Evolutionary conservation across 2,888 invertebrate genomes (phyloP), one percentile per base, ranked within the genome.

Genomic region (Taphrorychus bicolor): DNA sequence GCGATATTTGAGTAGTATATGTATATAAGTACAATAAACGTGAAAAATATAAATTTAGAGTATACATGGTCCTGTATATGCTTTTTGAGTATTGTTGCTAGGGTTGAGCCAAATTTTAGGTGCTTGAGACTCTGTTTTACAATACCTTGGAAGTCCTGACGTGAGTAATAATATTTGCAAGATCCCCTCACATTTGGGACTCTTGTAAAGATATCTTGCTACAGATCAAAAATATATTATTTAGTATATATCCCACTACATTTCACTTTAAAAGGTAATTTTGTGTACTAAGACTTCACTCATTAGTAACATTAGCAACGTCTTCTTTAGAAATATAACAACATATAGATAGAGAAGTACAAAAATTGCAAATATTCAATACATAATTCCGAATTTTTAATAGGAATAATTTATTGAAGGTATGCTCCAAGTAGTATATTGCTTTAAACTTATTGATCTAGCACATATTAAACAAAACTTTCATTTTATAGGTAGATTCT

Each of bases 41-140:
- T 32, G 32, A 32, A 32, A 32, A 32, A 32, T 54, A 54, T 54
- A 19, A 54, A 22, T 41, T 57, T 42, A 32, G 57, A 17, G 24
- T 57, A 57, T 40, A 57, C 42, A 57, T 57, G 57, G 57, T 57
- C 57, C 42, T 41, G 57, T 57, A 57, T 57, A 57, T 57, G 42
- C 19, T 17, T 45, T 21, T 57, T 41, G 42, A 41, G 18, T 21
- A 57, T 42, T 54, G 17, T 57, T 52, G 32, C 32, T 32, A 32
- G 7, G 32, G 32, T 32, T 32, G 32, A 32, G 32, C 32, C 32
- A 11, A 32, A 32, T 32, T n/a, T 32, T 32, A 32, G 32, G 32
- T 32, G 32, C 32, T 32, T 32, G 11, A 7, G 32, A 32, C 32
- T 32, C 32, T 7, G 32, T 9, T 32, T 7, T 32, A 32, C 32